These are phyloP conservation scores for Arctopsyche grandis DNA, from an alignment of 1,140 invertebrate genomes.

Conservation along the genomic window DNA sequence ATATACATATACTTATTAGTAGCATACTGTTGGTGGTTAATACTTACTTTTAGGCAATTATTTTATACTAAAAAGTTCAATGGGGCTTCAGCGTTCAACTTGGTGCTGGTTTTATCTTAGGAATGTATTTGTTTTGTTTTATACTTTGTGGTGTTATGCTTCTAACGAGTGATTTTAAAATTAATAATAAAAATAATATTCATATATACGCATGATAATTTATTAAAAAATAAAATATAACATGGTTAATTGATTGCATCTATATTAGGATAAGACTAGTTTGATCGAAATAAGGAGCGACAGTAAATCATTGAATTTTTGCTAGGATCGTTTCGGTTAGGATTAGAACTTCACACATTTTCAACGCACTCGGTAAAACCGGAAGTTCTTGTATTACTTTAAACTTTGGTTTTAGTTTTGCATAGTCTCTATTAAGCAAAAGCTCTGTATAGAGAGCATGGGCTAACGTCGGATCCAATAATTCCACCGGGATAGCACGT, in stretches of 20 bases:
- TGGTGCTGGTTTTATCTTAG: too few species aligned
- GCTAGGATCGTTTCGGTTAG: too few species aligned
- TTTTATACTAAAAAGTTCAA: too few species aligned
- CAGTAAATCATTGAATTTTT: background rate
- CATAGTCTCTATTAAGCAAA: background rate
- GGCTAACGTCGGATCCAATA: background rate
- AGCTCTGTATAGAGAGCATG: conserved; percentile 4
- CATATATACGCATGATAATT: background rate
- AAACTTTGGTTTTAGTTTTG: background rate
- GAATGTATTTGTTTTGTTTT: too few species aligned
- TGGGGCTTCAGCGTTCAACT: too few species aligned
- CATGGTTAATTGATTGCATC: background rate
- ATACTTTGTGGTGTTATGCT: too few species aligned
- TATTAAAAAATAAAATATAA: background rate
- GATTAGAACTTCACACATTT: background rate
- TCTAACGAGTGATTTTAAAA: background rate
- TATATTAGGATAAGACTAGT: conserved; percentile 4
- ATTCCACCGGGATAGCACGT: background rate
- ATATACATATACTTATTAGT: too few species aligned
- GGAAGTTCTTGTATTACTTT: background rate
- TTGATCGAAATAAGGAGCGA: background rate
- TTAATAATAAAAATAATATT: conserved; percentile 1
- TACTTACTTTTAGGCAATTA: too few species aligned
- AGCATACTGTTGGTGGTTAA: too few species aligned
- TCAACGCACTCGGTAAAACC: too few species aligned